These are phyloP conservation scores for Manduca sexta DNA, from an alignment of 1,140 invertebrate species.

Conservation along the genomic window DNA sequence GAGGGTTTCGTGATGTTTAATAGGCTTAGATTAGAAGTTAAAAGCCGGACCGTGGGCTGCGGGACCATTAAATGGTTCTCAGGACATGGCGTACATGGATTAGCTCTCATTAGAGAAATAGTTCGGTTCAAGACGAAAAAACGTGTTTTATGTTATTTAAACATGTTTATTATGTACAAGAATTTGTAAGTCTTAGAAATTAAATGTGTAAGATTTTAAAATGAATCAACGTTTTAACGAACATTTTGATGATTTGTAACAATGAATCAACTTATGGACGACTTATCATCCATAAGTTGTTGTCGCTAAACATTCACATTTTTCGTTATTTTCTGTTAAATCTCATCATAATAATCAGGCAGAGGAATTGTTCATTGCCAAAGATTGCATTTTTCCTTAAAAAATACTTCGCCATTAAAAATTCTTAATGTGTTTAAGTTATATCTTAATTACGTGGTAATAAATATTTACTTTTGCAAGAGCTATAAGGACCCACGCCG, in stretches of 20 bases:
- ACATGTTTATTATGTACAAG: background rate
- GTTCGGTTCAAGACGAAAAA: constrained; percentile 10
- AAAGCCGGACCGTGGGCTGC: constrained; percentile 45
- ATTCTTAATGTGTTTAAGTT: too few species aligned
- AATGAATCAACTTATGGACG: too few species aligned
- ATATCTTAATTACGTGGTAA: constrained; percentile 12
- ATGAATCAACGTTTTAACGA: background rate
- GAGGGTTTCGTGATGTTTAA: constrained; percentile 63
- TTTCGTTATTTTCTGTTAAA: too few species aligned
- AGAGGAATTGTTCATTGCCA: too few species aligned
- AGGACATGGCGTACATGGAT: constrained; percentile 23
- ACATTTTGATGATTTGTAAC: too few species aligned
- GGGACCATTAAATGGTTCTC: constrained; percentile 45
- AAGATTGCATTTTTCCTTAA: too few species aligned
- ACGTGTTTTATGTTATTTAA: background rate
- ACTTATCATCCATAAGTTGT: too few species aligned
- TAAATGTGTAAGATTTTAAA: too few species aligned
- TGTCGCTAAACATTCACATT: too few species aligned
- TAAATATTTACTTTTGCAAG: constrained; percentile 53
- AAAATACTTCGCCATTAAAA: too few species aligned
- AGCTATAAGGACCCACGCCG: constrained; percentile 37
- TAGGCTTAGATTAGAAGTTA: constrained; percentile 70
- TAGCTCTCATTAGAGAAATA: constrained; percentile 29
- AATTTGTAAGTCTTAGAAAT: background rate
- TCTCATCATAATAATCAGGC: too few species aligned